Conservation (phyloP, 2,113 vertebrate genomes). For the Podarcis cretensis region DNA sequence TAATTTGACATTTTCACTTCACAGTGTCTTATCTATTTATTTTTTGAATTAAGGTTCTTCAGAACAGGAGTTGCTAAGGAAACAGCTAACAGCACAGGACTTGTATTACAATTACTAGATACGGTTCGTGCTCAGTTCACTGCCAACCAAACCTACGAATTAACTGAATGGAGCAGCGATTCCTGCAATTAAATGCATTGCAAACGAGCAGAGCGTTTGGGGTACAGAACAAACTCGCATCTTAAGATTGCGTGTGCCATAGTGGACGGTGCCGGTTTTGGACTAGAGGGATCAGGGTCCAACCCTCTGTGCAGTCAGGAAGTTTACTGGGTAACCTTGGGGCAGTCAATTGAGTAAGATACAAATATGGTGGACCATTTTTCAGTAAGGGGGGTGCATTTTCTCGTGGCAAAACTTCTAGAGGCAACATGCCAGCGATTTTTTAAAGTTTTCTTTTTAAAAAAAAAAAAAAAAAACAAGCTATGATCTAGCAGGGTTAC, state of each 20-base stretch:
- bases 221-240: neutral
- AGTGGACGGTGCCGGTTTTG: neutral
- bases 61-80: neutral
- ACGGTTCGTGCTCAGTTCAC: neutral
- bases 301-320: neutral
- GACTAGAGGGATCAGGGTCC: neutral
- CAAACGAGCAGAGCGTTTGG: neutral
- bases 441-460: neutral
- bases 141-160: neutral
- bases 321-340: neutral
- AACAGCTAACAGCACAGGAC: neutral
- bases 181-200: neutral
- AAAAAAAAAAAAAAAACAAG: neutral
- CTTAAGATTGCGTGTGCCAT: neutral
- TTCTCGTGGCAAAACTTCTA: too few species aligned
- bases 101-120: constrained; percentile 8
- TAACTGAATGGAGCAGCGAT: neutral
- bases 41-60: neutral
- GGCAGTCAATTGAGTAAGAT: neutral
- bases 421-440: too few species aligned
- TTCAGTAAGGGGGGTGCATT: too few species aligned
- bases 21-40: neutral
- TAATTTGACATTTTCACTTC: neutral
- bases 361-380: neutral
- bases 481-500: neutral